Base-by-base conservation (phyloP, 2,888 invertebrate genomes). In the Pherbina coryleti region DNA sequence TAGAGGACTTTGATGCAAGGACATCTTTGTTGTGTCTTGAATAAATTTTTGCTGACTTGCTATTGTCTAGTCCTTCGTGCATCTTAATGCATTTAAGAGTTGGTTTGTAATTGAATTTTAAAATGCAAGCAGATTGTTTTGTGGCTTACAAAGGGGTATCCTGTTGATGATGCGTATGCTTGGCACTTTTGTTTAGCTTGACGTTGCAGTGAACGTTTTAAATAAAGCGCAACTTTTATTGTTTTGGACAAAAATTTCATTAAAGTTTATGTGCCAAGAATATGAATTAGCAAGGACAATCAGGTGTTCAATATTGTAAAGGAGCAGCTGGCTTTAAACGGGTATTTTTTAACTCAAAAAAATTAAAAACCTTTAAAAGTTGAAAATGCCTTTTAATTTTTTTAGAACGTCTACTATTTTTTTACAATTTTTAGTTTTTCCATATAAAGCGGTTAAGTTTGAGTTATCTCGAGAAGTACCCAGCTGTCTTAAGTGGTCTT, bases 21-120 rank as follows among this genome's bases (percentile, higher is more conserved):
- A 57, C 34, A 9, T 70, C 60, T 34, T 70, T 55, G 25, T n/a
- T 22, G 64, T 31, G 28, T 28, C 64, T 64, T 19, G 67, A 37
- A 49, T 19, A 22, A n/a, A 64, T 64, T n/a, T 64, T 64, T 7
- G 64, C 34, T 55, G 22, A 28, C 34, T 64, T 34, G 64, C n/a
- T 19, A 19, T 67, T 49, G 44, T 67, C 67, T 66, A 49, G 19
- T 67, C 44, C 67, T 67, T 37, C 67, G 64, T 31, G 31, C 64
- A 64, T n/a, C 57, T 72, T 72, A 37, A 57, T 53, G 53, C 70
- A 19, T 55, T 25, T 19, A 55, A 51, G 14, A 19, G 53, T 72
- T 34, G 72, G 1, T 5, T 55, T 55, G 34, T 44, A 60, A 73
- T 73, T 62, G 51, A 44, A 73, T 62, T 73, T 62, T 60, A 73